A percentile compares a stretch with the other conserved stretches of the same genome.
Evolutionary conservation across 1,140 invertebrate genomes (phyloP).

Genomic region (Diuraphis noxia): DNA sequence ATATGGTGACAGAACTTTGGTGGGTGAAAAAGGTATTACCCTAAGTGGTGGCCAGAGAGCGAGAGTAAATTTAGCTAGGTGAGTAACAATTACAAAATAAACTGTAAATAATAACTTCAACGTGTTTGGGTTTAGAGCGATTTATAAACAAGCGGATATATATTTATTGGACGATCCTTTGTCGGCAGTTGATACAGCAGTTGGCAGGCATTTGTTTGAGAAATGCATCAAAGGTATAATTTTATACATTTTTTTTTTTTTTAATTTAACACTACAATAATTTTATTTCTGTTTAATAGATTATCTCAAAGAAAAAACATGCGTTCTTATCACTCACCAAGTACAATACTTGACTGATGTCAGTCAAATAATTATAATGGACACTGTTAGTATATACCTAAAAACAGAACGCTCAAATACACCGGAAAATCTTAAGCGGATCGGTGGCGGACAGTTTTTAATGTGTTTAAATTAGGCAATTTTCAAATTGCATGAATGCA

Average conservation of each 20-base stretch:
- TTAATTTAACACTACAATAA: too few relatives aligned
- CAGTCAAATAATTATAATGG: conserved; percentile 76
- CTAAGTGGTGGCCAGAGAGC: conserved; percentile 90
- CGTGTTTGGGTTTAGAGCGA: conserved; percentile 51
- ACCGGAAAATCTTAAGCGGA: neutral
- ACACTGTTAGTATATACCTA: conserved; percentile 67
- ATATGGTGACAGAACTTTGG: conserved; percentile 81
- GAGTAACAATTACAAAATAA: neutral
- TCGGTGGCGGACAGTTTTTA: too few relatives aligned
- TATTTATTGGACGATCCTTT: conserved; percentile 82
- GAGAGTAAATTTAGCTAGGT: conserved; percentile 79
- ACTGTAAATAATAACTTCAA: neutral
- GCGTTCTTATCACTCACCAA: conserved; percentile 71
- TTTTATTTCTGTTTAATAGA: conserved; percentile 33
- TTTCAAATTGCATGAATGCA: too few relatives aligned
- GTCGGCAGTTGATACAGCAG: conserved; percentile 80
- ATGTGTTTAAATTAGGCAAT: too few relatives aligned
- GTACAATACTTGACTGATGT: conserved; percentile 63
- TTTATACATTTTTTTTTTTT: conserved; percentile 47
- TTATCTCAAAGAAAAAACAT: conserved; percentile 67
- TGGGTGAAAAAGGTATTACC: conserved; percentile 80
- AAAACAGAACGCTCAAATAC: neutral
- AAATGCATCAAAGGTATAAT: conserved; percentile 66
- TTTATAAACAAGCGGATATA: conserved; percentile 67
- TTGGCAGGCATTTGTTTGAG: conserved; percentile 78